Conservation (phyloP, 2,113 vertebrate genomes). For the Seriola aureovittata region DNA sequence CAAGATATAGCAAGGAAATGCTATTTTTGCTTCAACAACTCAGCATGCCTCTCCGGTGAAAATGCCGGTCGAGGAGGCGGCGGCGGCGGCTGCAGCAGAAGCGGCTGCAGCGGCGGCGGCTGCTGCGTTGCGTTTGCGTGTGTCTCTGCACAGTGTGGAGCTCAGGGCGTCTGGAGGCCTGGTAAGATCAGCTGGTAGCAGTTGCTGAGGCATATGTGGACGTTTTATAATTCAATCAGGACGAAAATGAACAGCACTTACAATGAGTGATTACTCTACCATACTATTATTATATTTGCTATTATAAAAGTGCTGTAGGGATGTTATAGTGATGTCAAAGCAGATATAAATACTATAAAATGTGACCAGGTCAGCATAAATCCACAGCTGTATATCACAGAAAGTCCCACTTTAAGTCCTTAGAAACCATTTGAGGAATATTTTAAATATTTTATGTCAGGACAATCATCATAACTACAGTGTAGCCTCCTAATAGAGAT, state of each 20-base stretch:
- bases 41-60: conserved; percentile 54
- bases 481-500: not conserved
- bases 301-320: conserved; percentile 9
- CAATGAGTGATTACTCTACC: conserved; percentile 25
- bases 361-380: conserved; percentile 33
- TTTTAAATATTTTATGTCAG: not conserved
- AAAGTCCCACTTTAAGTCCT: not conserved
- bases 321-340: conserved; percentile 20
- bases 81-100: not conserved
- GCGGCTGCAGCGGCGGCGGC: not conserved
- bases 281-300: conserved; percentile 15
- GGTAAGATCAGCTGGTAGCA: conserved; percentile 58
- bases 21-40: conserved; percentile 73
- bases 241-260: conserved; percentile 10
- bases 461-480: not conserved
- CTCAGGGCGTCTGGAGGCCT: conserved; percentile 53
- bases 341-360: conserved; percentile 20
- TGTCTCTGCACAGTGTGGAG: conserved; percentile 20
- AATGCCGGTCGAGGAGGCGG: conserved; percentile 45
- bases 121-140: conserved; percentile 39
- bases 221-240: conserved; percentile 44
- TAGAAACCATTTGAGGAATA: not conserved
- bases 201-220: conserved; percentile 45
- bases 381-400: conserved; percentile 3
- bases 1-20: conserved; percentile 62